These are phyloP conservation scores for Drosophila murphyi DNA, from an alignment of 1,140 invertebrate genomes.

Conservation along the genomic window DNA sequence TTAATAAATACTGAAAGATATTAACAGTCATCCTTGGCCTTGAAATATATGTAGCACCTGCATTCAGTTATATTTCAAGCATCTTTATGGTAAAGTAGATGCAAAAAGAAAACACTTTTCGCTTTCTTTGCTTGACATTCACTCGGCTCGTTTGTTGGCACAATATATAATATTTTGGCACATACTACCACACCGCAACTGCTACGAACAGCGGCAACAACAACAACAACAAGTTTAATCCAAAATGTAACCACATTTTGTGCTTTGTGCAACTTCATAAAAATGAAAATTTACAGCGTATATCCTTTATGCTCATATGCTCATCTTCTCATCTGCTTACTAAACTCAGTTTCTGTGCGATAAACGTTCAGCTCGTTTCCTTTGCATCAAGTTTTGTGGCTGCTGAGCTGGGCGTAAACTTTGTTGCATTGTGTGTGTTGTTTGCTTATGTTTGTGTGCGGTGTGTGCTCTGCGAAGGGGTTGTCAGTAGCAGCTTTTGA, in stretches of 20 bases:
- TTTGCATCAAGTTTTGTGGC: conserved; percentile 66
- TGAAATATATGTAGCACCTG: conserved; percentile 19
- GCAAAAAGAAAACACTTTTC: conserved; percentile 15
- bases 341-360: conserved; percentile 56
- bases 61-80: conserved; percentile 14
- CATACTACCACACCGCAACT: conserved; percentile 23
- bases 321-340: conserved; percentile 58
- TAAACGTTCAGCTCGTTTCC: conserved; percentile 65
- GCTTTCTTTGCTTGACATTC: conserved; percentile 38
- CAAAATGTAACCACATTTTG: conserved; percentile 78
- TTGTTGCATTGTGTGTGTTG: conserved; percentile 35
- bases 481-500: conserved; percentile 20
- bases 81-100: conserved; percentile 11
- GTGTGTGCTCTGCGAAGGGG: conserved; percentile 27
- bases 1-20: neutral
- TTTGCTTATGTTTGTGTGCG: neutral
- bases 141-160: conserved; percentile 32
- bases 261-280: conserved; percentile 79
- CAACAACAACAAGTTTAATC: conserved; percentile 60
- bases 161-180: conserved; percentile 36
- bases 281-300: conserved; percentile 79
- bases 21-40: conserved; percentile 16
- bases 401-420: conserved; percentile 37
- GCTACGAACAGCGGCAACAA: conserved; percentile 13
- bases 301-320: conserved; percentile 77